Base-by-base conservation (phyloP, 2,888 invertebrate genomes). In the Archips crataeganus region DNA sequence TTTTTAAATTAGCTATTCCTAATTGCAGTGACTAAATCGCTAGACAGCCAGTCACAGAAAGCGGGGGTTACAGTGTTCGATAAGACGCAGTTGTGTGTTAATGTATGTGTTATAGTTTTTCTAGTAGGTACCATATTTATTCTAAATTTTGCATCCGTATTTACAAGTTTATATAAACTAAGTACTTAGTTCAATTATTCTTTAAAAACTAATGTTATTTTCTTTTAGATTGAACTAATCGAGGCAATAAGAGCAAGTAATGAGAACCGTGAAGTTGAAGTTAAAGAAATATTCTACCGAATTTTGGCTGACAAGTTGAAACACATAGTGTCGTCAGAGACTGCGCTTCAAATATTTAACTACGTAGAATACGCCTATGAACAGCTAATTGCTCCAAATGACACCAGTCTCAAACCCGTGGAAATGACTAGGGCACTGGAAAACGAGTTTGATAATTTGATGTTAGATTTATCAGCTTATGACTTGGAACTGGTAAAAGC, bases 351-450 rank as follows among this genome's bases (percentile, higher is more conserved):
- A 82, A 87, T 96, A 74, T 94, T 95, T 75, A 95, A 96, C 47
- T 96, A 95, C 79, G 95, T 97, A 3, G 96, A 96, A 85, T 96
- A 96, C 81, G 93, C 96, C 0, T 97, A 96, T 82, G 96, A 96
- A 84, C 91, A 94, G 49, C 89, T 96, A 34, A 92, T 97, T 49
- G 95, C 95, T 0, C 91, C 95, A 0, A 96, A 96, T 80, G 96
- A 96, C 76, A 95, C 95, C 0, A 95, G 95, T 78, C 86, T 96
- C 10, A 94, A 92, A 75, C 91, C 95, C 66, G 90, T 94, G 75
- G 94, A 95, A 8, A 96, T 97, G 96, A 95, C 95, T 88, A 87
- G 91, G 73, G 92, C 94, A 34, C 91, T 97, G 65, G 96, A 97
- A 85, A 89, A 78, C 59, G 94, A 94, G 81, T 94, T 92, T 71